These are phyloP conservation scores for Ariolimax columbianus DNA, from an alignment of 2,888 invertebrate species.

Conservation along the genomic window DNA sequence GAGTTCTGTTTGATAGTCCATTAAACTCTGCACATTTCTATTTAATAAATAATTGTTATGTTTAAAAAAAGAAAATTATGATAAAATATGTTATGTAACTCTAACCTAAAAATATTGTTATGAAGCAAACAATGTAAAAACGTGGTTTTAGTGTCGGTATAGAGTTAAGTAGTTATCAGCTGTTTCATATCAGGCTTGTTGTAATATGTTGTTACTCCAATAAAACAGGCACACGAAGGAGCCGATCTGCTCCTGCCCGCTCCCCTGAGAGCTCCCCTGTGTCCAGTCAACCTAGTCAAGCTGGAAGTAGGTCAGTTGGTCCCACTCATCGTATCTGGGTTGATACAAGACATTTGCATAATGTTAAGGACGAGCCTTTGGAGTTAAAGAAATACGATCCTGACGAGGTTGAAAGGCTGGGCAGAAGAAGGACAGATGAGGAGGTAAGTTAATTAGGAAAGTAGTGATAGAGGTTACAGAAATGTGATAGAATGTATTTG, in stretches of 20 bases:
- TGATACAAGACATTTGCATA: conserved; percentile 66
- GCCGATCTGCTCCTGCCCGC: conserved; percentile 77
- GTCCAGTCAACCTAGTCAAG: conserved; percentile 61
- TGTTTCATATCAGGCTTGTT: too few species aligned
- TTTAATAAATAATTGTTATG: too few species aligned
- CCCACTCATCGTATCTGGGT: conserved; percentile 71
- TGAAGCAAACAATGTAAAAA: too few species aligned
- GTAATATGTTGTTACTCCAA: too few species aligned
- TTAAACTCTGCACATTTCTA: too few species aligned
- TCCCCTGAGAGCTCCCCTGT: conserved; percentile 69
- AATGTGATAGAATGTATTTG: too few species aligned
- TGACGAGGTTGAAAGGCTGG: conserved; percentile 81
- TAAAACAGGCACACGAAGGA: conserved; percentile 68
- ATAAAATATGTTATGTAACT: too few species aligned
- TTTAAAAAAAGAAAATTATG: too few species aligned
- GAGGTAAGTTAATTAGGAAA: conserved; percentile 61
- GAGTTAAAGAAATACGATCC: conserved; percentile 79
- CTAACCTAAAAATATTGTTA: too few species aligned
- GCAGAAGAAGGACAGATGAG: conserved; percentile 80
- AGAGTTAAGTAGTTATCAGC: too few species aligned
- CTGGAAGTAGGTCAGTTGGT: conserved; percentile 63
- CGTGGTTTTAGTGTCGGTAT: too few species aligned
- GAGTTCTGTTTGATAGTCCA: too few species aligned
- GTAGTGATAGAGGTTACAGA: neutral
- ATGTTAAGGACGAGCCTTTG: conserved; percentile 71